Percentiles rank a stretch among this genome's conserved stretches.
Conservation (phyloP, 2,888 invertebrate species). For the Branchipolynoe longqiensis region DNA sequence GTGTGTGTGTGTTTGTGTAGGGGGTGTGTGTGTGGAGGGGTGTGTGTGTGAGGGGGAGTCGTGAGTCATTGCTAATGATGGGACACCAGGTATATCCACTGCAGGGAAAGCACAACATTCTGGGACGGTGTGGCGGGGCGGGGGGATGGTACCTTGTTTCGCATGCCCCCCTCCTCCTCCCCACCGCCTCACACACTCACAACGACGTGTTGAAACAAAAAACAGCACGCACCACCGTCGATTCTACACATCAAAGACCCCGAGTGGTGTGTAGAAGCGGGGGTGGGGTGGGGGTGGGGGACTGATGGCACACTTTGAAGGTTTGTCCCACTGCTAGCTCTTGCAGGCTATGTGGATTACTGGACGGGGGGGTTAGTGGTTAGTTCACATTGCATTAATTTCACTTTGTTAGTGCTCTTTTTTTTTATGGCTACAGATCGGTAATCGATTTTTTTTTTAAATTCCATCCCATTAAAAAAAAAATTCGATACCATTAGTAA, state of each 20-base stretch:
- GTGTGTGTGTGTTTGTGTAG: too few species aligned
- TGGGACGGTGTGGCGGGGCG: background rate
- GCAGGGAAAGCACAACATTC: conserved; percentile 16
- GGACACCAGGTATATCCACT: conserved; percentile 26
- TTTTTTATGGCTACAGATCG: too few species aligned
- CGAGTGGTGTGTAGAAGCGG: background rate
- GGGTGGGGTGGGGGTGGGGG: background rate
- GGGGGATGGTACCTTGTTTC: too few species aligned
- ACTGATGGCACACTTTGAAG: background rate
- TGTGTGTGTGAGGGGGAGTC: background rate
- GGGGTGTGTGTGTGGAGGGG: background rate
- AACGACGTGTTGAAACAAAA: background rate
- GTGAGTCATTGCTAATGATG: conserved; percentile 41
- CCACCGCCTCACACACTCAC: background rate
- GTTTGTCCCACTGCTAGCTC: too few species aligned
- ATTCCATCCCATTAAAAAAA: background rate
- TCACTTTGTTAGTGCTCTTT: too few species aligned
- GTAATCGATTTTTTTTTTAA: background rate
- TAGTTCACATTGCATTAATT: too few species aligned
- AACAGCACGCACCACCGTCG: background rate
- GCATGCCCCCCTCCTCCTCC: too few species aligned
- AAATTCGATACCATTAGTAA: background rate
- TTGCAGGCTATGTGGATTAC: too few species aligned
- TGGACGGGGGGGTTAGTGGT: too few species aligned
- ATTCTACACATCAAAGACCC: conserved; percentile 35